Base-by-base conservation (phyloP, 2,888 invertebrate genomes). In the Ethmia dodecea region DNA sequence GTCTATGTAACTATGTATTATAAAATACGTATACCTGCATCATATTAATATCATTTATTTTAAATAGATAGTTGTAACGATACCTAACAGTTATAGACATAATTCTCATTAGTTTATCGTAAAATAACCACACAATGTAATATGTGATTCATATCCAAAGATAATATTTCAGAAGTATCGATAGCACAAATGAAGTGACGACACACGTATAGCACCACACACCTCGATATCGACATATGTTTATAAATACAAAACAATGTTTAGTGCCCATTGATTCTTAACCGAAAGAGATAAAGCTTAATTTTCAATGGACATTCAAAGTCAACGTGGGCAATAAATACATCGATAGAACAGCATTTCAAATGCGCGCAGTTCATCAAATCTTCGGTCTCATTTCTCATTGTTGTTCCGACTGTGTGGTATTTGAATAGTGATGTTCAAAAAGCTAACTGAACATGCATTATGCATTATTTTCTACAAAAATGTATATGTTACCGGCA, bases 361-460 rank as follows among this genome's bases (percentile, higher is more conserved):
- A 70, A 73, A 72, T 60, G 67, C 52, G 58, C 50, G 59, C 55
- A 64, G 67, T 77, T 73, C 71, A 72, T 76, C 78, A 77, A 75
- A 76, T 74, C 67, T 69, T 73, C 67, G 67, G 60, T 55, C 67
- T 60, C 69, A 74, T 77, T 73, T 68, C 65, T 75, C 75, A 77
- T 64, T 69, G 67, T 60, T 61, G 63, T 52, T 61, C 45, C 55
- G 52, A 52, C 47, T 26, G 51, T 62, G 55, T 47, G 37, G 52
- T 55, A 47, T 46, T 45, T 36, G 51, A 13, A 38, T 60, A 62
- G 55, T 45, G 64, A 43, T 54, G 57, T 15, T 22, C 20, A 13
- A 25, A 38, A 33, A 30, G 26, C 18, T 18, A 18, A 5, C 5
- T 8, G 8, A 5, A 18, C 18, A 18, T 18, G 8, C 8, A 8